Evolutionary conservation across 1,140 invertebrate genomes (phyloP).

Genomic region (Bicyclus anynana): DNA sequence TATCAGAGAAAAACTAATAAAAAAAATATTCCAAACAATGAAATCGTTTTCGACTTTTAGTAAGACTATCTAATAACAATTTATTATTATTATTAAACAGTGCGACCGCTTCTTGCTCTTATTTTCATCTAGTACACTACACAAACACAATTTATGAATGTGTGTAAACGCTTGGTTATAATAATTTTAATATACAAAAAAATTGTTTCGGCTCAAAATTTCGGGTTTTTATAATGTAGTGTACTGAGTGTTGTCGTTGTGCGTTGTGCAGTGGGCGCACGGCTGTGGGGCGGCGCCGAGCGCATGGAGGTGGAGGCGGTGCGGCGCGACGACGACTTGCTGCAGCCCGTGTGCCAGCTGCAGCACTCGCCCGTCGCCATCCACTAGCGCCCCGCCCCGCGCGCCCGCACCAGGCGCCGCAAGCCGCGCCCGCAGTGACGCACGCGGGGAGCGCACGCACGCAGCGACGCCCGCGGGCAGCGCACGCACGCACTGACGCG

Average conservation of each 20-base stretch:
- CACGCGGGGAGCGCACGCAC: neutral
- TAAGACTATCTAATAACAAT: too few relatives aligned
- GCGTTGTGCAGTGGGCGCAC: conserved; percentile 29
- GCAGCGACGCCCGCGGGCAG: neutral
- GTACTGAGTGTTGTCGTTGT: conserved; percentile 3
- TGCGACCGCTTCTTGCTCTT: too few relatives aligned
- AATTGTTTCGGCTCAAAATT: conserved; percentile 6
- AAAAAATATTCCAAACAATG: too few relatives aligned
- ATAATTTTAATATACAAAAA: too few relatives aligned
- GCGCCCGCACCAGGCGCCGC: conserved; percentile 12
- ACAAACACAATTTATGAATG: too few relatives aligned
- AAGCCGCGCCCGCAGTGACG: conserved; percentile 11
- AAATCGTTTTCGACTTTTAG: too few relatives aligned
- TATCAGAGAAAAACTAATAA: too few relatives aligned
- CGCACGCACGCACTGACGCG: neutral
- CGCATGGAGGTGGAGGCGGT: conserved; percentile 67
- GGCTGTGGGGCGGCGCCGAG: conserved; percentile 54
- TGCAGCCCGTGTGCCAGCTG: conserved; percentile 54
- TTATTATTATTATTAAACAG: too few relatives aligned
- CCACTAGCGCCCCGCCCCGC: conserved; percentile 43
- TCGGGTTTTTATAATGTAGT: neutral
- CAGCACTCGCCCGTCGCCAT: conserved; percentile 67
- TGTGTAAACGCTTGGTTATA: too few relatives aligned
- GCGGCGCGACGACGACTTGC: conserved; percentile 54
- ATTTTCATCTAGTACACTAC: too few relatives aligned